These are phyloP conservation scores for Chiridota heheva DNA, from an alignment of 35 echinoderm and acorn worm species.

Conservation along the genomic window DNA sequence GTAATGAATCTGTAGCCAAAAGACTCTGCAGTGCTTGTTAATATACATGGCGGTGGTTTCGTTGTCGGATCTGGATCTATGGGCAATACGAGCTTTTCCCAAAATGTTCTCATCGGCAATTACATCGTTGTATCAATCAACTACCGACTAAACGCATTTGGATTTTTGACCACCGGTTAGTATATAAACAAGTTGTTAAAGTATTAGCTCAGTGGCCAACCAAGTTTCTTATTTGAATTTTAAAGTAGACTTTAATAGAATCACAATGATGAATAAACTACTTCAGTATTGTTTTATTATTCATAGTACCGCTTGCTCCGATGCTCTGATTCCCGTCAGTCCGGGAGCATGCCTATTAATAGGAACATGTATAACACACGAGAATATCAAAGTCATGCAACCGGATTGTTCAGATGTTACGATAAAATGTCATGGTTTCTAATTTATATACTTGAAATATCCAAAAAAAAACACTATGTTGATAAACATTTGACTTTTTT, in stretches of 20 bases:
- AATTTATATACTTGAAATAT: too few relatives aligned
- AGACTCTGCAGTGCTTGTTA: slow-evolving; percentile 28
- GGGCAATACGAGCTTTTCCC: background rate
- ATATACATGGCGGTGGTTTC: slow-evolving; percentile 56
- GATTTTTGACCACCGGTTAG: slow-evolving; percentile 40
- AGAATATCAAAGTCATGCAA: too few relatives aligned
- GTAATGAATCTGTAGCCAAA: too few relatives aligned
- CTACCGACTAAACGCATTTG: slow-evolving; percentile 40
- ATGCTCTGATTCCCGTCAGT: background rate
- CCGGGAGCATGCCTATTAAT: too few relatives aligned
- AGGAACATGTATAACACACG: too few relatives aligned
- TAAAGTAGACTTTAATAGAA: background rate
- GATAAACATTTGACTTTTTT: background rate
- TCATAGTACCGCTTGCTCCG: background rate
- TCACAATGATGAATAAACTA: background rate
- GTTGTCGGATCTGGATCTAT: slow-evolving; percentile 12
- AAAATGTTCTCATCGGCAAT: background rate
- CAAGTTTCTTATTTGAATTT: background rate
- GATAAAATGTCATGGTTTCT: too few relatives aligned
- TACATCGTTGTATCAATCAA: slow-evolving; percentile 44
- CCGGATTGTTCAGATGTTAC: too few relatives aligned
- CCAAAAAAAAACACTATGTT: too few relatives aligned
- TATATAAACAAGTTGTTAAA: background rate
- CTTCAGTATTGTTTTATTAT: background rate
- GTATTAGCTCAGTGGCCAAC: background rate